These are phyloP conservation scores for Staurois parvus DNA, from an alignment of 2,797 vertebrate species.

Conservation along the genomic window DNA sequence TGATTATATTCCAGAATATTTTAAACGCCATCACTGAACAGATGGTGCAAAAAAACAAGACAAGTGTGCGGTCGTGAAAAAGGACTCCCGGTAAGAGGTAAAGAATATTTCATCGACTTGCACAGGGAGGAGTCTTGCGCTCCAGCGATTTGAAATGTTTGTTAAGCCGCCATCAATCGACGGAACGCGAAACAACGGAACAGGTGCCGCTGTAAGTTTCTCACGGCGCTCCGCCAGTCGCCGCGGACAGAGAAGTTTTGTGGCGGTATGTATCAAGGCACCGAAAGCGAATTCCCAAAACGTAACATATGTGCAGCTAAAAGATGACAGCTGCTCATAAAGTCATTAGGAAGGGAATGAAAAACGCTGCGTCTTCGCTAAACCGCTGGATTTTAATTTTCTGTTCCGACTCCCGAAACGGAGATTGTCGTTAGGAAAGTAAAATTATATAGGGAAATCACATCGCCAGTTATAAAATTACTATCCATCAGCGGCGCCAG, in stretches of 20 bases:
- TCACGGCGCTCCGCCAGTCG: not conserved
- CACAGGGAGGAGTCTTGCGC: not conserved
- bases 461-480: not conserved
- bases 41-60: conserved; percentile 27
- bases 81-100: not conserved
- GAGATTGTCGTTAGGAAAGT: conserved; percentile 7
- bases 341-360: conserved; percentile 10
- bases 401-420: not conserved
- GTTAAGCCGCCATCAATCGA: conserved; percentile 11
- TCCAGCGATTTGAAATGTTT: not conserved
- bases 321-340: conserved; percentile 46
- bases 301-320: conserved; percentile 20
- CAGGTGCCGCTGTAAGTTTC: conserved; percentile 28
- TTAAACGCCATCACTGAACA: conserved; percentile 6
- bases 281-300: not conserved
- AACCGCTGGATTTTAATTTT: conserved; percentile 41
- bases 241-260: not conserved
- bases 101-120: conserved; percentile 29
- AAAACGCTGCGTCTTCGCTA: not conserved
- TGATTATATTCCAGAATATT: conserved; percentile 20
- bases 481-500: not conserved
- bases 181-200: not conserved
- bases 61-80: not conserved
- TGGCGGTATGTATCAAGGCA: not conserved
- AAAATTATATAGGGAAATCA: conserved; percentile 34